A percentile compares a stretch with the other conserved stretches of the same genome.
Conservation (phyloP, 2,113 vertebrate genomes). For the Dicentrarchus labrax region DNA sequence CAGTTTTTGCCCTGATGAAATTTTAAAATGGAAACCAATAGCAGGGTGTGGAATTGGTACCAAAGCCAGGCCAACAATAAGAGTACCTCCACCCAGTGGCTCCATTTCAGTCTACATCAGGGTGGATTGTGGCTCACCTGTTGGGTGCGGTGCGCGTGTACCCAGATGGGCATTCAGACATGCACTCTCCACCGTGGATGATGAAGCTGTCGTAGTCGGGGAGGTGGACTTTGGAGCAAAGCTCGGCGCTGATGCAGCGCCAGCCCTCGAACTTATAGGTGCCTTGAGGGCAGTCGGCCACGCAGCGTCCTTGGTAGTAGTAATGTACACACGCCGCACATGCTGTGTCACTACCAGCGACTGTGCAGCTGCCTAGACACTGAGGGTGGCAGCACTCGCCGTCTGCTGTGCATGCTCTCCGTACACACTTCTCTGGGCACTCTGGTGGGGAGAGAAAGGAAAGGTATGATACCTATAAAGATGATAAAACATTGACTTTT, state of each 20-base stretch:
- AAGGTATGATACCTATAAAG: not conserved
- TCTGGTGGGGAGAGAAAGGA: constrained; percentile 79
- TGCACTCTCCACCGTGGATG: constrained; percentile 94
- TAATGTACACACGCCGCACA: constrained; percentile 95
- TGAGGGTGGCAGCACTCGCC: constrained; percentile 95
- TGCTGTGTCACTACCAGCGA: constrained; percentile 85
- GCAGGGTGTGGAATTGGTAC: constrained; percentile 8
- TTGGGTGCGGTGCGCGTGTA: constrained; percentile 87
- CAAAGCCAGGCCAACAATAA: not conserved
- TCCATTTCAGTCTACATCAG: not conserved
- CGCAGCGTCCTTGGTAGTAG: constrained; percentile 90
- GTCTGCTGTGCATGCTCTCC: constrained; percentile 87
- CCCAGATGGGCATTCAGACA: constrained; percentile 93
- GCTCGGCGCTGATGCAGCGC: constrained; percentile 93
- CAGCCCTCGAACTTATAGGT: constrained; percentile 97
- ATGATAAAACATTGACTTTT: not conserved
- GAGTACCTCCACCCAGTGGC: not conserved
- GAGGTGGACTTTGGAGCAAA: constrained; percentile 89
- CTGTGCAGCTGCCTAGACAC: constrained; percentile 94
- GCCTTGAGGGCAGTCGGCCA: constrained; percentile 90
- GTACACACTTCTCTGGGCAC: constrained; percentile 90
- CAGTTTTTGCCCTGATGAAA: not conserved
- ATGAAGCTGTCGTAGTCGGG: constrained; percentile 88
- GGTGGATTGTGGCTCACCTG: constrained; percentile 60
- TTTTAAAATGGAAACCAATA: constrained; percentile 7